These are phyloP conservation scores for Drosophila vallismaia DNA, from an alignment of 2,888 invertebrate genomes.

Conservation along the genomic window DNA sequence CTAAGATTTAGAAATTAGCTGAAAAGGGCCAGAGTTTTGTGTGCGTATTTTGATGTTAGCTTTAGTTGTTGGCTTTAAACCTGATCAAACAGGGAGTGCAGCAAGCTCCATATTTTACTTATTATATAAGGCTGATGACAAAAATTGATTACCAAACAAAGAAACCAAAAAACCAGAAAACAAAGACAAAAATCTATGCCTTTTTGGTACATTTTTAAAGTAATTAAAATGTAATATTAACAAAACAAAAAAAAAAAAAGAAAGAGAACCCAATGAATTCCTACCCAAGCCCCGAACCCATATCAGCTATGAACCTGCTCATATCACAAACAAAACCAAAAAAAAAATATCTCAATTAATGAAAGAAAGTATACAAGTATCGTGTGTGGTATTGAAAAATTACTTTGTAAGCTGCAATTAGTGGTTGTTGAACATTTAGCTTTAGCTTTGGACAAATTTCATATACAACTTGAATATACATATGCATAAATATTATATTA, in stretches of 20 bases:
- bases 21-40: constrained; percentile 29
- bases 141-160: constrained; percentile 24
- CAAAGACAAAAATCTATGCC: constrained; percentile 45
- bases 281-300: constrained; percentile 57
- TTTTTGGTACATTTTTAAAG: constrained; percentile 67
- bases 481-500: constrained; percentile 28
- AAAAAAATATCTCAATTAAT: constrained; percentile 49
- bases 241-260: neutral
- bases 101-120: constrained; percentile 68
- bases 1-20: constrained; percentile 9
- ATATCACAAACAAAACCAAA: constrained; percentile 53
- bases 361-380: constrained; percentile 60
- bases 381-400: constrained; percentile 67
- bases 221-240: constrained; percentile 30
- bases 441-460: constrained; percentile 66
- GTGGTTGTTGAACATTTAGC: constrained; percentile 77
- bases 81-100: constrained; percentile 22
- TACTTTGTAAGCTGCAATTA: constrained; percentile 77
- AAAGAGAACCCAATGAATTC: constrained; percentile 36
- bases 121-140: constrained; percentile 69
- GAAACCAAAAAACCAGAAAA: constrained; percentile 15
- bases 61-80: constrained; percentile 69
- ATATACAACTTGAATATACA: constrained; percentile 51
- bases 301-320: constrained; percentile 69
- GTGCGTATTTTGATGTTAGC: constrained; percentile 71